Conservation (phyloP, 2,797 vertebrate species). For the Vireo griseus region DNA sequence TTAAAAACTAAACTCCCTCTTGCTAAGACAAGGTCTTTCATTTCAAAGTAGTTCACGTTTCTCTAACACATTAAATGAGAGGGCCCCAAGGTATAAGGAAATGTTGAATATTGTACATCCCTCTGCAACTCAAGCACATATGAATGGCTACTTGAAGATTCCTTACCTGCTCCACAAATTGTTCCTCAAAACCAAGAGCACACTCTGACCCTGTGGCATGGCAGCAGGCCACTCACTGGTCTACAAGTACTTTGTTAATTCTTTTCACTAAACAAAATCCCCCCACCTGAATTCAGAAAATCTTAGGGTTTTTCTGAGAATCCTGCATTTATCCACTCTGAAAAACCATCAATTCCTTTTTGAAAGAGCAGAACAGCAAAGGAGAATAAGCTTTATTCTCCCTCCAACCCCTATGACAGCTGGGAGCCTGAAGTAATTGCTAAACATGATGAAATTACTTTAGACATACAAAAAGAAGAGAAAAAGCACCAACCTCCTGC, state of each 20-base stretch:
- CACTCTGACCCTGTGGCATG: fast-evolving
- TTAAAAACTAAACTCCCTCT: not conserved
- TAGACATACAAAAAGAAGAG: not conserved
- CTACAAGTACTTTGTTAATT: not conserved
- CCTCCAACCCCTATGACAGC: not conserved
- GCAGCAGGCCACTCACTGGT: not conserved
- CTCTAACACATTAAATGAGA: not conserved
- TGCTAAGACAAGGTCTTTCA: not conserved
- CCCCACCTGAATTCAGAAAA: not conserved
- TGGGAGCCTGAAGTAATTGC: not conserved
- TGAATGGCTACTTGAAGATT: not conserved
- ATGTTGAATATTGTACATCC: not conserved
- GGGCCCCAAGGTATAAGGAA: not conserved
- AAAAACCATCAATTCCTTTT: not conserved
- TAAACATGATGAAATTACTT: not conserved
- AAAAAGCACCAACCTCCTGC: not conserved
- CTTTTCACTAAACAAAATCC: not conserved
- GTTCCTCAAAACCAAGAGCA: not conserved
- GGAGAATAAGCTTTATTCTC: not conserved
- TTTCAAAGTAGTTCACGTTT: not conserved
- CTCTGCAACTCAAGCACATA: not conserved
- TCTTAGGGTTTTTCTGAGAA: not conserved
- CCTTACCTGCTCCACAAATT: not conserved
- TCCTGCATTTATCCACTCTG: not conserved
- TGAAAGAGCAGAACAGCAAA: not conserved